These are phyloP conservation scores for Candidula unifasciata DNA, from an alignment of 2,888 invertebrate species.

Conservation along the genomic window DNA sequence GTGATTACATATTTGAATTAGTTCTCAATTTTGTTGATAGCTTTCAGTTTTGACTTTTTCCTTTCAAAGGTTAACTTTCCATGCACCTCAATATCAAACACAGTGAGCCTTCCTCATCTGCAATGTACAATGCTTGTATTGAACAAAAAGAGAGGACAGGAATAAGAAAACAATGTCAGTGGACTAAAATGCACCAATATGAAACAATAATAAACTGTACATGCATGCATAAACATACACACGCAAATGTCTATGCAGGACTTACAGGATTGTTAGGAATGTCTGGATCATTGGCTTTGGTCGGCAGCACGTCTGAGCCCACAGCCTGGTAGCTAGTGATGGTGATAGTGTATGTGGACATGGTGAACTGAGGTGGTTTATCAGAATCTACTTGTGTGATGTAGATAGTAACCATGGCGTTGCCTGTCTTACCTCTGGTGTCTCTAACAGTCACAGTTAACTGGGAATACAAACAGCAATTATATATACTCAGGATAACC, in stretches of 20 bases:
- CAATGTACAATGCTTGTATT: no score
- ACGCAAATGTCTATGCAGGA: neutral
- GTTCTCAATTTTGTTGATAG: no score
- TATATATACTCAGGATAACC: neutral
- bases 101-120: no score
- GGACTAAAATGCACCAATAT: no score
- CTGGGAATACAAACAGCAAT: slow-evolving; percentile 49
- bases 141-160: no score
- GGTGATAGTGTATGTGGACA: slow-evolving; percentile 15
- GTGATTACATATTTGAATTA: no score
- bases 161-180: no score
- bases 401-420: slow-evolving; percentile 63
- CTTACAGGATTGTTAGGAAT: slow-evolving; percentile 31
- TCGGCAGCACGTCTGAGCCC: slow-evolving; percentile 16
- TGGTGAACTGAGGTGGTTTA: slow-evolving; percentile 59
- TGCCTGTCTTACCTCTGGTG: slow-evolving; percentile 60
- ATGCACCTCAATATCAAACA: no score
- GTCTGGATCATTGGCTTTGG: slow-evolving; percentile 54
- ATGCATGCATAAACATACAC: no score
- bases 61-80: no score
- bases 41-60: no score
- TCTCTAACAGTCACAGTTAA: slow-evolving; percentile 63
- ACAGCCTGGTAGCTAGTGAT: slow-evolving; percentile 31
- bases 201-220: no score
- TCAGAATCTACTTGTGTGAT: slow-evolving; percentile 59